Evolutionary conservation across 1,140 invertebrate species (phyloP), one percentile per base, ranked within the genome.

Genomic region (Aphaenogaster ashmeadi): DNA sequence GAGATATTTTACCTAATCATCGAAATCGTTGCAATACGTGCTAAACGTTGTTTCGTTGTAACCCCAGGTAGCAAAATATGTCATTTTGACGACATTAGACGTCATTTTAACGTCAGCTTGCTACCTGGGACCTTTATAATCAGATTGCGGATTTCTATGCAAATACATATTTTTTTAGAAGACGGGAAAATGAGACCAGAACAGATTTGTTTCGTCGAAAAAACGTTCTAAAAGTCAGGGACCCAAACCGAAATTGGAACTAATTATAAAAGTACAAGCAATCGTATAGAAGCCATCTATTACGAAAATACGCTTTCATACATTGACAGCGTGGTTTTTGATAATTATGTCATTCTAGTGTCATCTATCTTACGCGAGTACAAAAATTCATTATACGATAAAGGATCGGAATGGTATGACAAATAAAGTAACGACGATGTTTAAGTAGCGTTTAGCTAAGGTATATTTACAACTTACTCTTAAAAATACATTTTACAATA

Each of bases 401-500:
- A 85, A 41, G 21, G 33, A 36, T 62, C 41, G 11, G n/a, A 60
- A 62, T 64, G 27, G n/a, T 41, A 64, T 2, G 58, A 41, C 27
- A 66, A 86, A 86, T 56, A n/a, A 79, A 86, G 44, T 60, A 27
- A 79, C 21, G 44, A 60, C 27, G 18, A 27, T 66, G 9, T 78
- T 86, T 52, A 66, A 52, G 44, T 56, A 60, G 74, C 44, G 41
- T 56, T 50, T 67, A 41, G 77, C 81, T 87, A 78, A 18, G 27
- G 56, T 44, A 90, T 85, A 87, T 85, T 90, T 90, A 89, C 88
- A 89, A 78, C 50, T 87, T 90, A 90, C 27, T 88, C 60, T 74
- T 90, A 87, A 75, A 89, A 52, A n/a, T 52, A 83, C 47, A 50
- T 60, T 54, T 50, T 77, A 89, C 21, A 58, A 44, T 62, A 62